These are phyloP conservation scores for Chunga burmeisteri DNA, from an alignment of 2,113 vertebrate genomes.

Conservation along the genomic window DNA sequence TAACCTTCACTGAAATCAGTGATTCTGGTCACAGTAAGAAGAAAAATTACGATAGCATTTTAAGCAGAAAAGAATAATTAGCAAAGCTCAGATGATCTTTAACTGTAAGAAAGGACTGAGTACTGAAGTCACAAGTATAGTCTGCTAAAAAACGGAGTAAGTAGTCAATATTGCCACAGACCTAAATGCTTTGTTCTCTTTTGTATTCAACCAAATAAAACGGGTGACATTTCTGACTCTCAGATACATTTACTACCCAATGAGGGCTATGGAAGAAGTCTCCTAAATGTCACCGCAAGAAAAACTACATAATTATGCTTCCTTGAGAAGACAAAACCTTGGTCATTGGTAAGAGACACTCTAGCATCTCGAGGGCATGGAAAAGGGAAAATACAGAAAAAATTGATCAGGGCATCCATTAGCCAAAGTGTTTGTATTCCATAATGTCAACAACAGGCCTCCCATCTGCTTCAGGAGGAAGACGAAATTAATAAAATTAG, in stretches of 20 bases:
- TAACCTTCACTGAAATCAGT: not conserved
- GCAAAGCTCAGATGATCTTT: not conserved
- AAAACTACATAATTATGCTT: not conserved
- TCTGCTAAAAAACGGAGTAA: not conserved
- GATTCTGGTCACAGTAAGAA: not conserved
- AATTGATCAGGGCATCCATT: not conserved
- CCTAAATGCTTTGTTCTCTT: not conserved
- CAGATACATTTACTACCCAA: not conserved
- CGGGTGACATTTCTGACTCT: not conserved
- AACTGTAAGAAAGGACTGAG: not conserved
- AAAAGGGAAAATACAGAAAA: not conserved
- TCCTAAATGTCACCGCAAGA: not conserved
- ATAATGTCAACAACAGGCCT: not conserved
- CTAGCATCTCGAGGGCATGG: not conserved
- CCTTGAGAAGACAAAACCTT: not conserved
- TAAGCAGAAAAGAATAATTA: not conserved
- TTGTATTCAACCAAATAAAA: not conserved
- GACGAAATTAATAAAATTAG: not conserved
- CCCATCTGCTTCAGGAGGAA: not conserved
- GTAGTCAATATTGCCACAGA: not conserved
- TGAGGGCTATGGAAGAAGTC: not conserved
- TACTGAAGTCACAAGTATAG: not conserved
- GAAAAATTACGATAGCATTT: not conserved
- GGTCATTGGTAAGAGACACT: not conserved
- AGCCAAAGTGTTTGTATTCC: not conserved